A percentile compares a stretch with the other conserved stretches of the same genome.
Conservation (phyloP, 2,888 invertebrate genomes). For the Polyommatus icarus region DNA sequence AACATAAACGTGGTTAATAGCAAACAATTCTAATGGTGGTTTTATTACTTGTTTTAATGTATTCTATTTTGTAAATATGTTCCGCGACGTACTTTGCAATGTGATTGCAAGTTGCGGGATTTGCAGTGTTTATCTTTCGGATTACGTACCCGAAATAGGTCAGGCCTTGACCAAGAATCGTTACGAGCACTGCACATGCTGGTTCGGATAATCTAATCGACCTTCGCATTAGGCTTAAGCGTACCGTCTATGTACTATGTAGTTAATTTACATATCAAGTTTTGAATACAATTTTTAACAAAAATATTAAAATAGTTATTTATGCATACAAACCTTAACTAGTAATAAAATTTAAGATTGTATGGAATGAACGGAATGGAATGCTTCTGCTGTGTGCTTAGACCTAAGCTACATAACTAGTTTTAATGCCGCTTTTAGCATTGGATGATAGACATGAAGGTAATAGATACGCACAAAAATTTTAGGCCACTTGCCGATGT, state of each 20-base stretch:
- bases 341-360: too few relatives aligned
- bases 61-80: slow-evolving; percentile 3
- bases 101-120: background rate
- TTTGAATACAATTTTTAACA: background rate
- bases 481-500: background rate
- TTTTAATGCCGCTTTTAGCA: too few relatives aligned
- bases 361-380: too few relatives aligned
- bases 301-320: too few relatives aligned
- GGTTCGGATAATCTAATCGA: slow-evolving; percentile 10
- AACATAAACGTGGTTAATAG: background rate
- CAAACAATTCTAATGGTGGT: background rate
- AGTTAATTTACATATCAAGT: background rate
- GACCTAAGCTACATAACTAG: too few relatives aligned
- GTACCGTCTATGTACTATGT: background rate
- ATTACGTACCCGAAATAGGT: slow-evolving; percentile 5
- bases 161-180: slow-evolving; percentile 11
- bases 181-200: background rate
- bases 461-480: too few relatives aligned
- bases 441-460: too few relatives aligned
- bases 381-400: too few relatives aligned
- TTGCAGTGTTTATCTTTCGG: background rate
- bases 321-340: too few relatives aligned
- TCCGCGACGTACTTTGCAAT: background rate
- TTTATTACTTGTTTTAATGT: background rate
- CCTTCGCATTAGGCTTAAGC: background rate